A percentile compares a stretch with the other conserved stretches of the same genome.
Evolutionary conservation across 2,797 vertebrate species (phyloP).

Genomic region (Hyperoplus lanceolatus): DNA sequence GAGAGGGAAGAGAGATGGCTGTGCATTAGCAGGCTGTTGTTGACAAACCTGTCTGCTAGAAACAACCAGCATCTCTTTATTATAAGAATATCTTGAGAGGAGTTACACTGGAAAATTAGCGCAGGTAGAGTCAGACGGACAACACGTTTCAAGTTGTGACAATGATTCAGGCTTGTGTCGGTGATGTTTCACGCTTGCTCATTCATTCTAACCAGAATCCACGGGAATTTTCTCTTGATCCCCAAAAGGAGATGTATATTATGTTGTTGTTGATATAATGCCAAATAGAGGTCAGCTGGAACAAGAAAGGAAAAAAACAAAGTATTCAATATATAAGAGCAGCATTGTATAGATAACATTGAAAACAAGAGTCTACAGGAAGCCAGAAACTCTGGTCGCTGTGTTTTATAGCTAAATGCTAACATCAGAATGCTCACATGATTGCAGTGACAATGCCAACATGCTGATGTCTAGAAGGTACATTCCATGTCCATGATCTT

Average conservation of each 20-base stretch:
- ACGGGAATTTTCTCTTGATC: not conserved
- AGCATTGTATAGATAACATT: no score
- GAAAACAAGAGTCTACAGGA: no score
- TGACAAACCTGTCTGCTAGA: slow-evolving; percentile 58
- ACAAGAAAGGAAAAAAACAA: not conserved
- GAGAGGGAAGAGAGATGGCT: slow-evolving; percentile 49
- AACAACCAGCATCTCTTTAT: slow-evolving; percentile 33
- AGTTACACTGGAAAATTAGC: slow-evolving; percentile 1
- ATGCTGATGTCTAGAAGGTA: not conserved
- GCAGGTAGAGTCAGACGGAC: slow-evolving; percentile 5
- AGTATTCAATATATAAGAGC: no score
- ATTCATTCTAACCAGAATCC: not conserved
- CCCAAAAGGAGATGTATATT: not conserved
- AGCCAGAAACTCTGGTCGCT: not conserved
- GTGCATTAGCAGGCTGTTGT: slow-evolving; percentile 67
- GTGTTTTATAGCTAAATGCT: not conserved
- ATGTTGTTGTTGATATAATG: slow-evolving; percentile 7
- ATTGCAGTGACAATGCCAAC: not conserved
- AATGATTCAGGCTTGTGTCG: not conserved
- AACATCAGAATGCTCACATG: not conserved
- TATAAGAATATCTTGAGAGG: slow-evolving; percentile 34
- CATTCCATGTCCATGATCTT: not conserved
- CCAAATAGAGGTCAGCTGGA: slow-evolving; percentile 5
- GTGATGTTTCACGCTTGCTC: not conserved
- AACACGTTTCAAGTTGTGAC: slow-evolving; percentile 1